Conservation (phyloP, 2,797 vertebrate species). For the Scomberomorus guttatus region DNA sequence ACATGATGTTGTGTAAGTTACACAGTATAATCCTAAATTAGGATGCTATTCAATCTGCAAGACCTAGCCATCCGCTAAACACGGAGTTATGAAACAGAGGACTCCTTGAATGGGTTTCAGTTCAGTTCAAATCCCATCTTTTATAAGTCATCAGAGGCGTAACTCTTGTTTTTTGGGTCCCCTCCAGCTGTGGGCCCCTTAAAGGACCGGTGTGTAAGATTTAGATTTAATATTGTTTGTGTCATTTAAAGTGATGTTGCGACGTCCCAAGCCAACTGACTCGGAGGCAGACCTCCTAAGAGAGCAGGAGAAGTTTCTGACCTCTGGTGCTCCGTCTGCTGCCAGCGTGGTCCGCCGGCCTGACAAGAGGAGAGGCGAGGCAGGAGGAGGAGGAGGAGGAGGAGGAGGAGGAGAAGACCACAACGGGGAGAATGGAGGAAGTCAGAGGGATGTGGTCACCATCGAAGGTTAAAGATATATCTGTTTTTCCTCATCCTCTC, state of each 20-base stretch:
- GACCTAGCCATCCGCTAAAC: background rate
- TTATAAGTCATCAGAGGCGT: too few species aligned
- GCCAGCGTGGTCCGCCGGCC: constrained; percentile 90
- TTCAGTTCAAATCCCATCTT: background rate
- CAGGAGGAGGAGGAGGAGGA: constrained; percentile 63
- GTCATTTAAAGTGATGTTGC: constrained; percentile 86
- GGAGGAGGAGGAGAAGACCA: constrained; percentile 31
- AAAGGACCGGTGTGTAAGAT: too few species aligned
- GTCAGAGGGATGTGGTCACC: constrained; percentile 90
- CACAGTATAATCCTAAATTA: background rate
- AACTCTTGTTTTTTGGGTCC: background rate
- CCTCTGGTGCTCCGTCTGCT: constrained; percentile 85
- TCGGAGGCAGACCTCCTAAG: constrained; percentile 92
- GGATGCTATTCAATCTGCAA: background rate
- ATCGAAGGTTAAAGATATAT: constrained; percentile 85
- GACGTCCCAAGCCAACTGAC: constrained; percentile 92
- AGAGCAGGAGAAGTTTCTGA: constrained; percentile 92
- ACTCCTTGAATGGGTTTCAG: background rate
- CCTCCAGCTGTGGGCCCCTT: background rate
- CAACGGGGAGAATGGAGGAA: constrained; percentile 26
- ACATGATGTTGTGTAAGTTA: background rate
- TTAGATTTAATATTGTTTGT: background rate
- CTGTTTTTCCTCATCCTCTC: background rate
- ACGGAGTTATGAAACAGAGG: background rate
- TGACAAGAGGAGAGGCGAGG: constrained; percentile 89